A percentile compares a stretch with the other conserved stretches of the same genome.
phyloP scores from a whole-genome alignment of 2,113 vertebrate genomes.

The Sinocyclocheilus maitianheensis region DNA sequence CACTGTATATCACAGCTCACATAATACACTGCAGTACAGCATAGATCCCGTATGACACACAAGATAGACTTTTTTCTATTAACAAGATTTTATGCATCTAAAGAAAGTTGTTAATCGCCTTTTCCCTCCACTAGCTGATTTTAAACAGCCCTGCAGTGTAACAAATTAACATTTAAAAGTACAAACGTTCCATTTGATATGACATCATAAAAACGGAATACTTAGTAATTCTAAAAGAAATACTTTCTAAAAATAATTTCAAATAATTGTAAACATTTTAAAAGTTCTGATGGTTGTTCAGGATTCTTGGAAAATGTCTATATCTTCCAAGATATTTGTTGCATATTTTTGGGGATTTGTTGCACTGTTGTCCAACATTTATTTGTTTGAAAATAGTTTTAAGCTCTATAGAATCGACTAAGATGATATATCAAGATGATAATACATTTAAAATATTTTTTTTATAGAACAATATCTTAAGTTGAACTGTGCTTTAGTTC shows the following conservation, averaged over 20 bases:
- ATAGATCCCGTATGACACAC: neutral
- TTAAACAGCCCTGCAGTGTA: neutral
- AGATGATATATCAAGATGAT: no score
- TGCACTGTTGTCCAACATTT: no score
- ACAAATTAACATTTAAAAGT: neutral
- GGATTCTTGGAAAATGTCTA: neutral
- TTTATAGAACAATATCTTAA: no score
- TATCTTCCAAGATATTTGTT: no score
- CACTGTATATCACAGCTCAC: neutral
- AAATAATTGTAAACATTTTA: neutral
- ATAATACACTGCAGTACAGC: neutral
- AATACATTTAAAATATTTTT: no score
- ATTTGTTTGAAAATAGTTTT: no score
- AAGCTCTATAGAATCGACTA: no score
- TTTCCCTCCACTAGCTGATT: neutral
- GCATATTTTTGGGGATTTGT: no score
- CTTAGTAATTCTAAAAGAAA: neutral
- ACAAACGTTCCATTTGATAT: neutral
- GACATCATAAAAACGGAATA: neutral
- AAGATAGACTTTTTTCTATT: no score
- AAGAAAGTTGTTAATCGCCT: neutral
- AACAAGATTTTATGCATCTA: neutral
- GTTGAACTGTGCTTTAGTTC: no score
- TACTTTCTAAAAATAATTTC: neutral
- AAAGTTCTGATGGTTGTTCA: no score